Percentiles rank a stretch among this genome's conserved stretches.
These are phyloP conservation scores for Brachirus orientalis DNA, from an alignment of 2,113 vertebrate genomes.

Conservation along the genomic window DNA sequence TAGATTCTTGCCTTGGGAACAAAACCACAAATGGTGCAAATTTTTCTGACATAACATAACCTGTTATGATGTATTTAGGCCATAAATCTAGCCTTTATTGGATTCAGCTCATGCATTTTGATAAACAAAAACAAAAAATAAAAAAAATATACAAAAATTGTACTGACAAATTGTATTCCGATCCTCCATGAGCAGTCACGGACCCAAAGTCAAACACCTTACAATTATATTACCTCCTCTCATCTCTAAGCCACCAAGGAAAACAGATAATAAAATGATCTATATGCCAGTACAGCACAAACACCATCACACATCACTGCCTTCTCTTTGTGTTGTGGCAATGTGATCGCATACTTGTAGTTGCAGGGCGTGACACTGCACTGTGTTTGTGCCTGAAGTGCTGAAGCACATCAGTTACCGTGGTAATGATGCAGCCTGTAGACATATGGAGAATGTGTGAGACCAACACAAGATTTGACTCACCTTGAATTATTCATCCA, in stretches of 20 bases:
- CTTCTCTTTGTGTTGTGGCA: constrained; percentile 51
- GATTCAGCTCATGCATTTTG: no score
- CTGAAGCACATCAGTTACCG: constrained; percentile 51
- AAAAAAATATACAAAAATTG: no score
- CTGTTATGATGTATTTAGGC: no score
- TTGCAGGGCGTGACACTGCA: constrained; percentile 31
- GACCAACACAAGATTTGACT: constrained; percentile 44
- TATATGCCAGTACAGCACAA: constrained; percentile 20
- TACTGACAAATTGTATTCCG: no score
- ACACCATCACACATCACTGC: constrained; percentile 31
- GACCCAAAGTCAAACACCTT: no score
- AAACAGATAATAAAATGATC: constrained; percentile 37
- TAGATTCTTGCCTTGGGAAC: no score
- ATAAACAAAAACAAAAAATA: no score
- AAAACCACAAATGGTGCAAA: no score
- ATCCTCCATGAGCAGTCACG: no score
- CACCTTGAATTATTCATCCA: constrained; percentile 63
- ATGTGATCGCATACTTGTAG: constrained; percentile 41
- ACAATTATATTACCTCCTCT: constrained; percentile 5
- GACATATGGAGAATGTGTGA: constrained; percentile 65
- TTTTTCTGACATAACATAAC: no score
- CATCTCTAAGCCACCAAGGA: constrained; percentile 20
- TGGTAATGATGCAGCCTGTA: constrained; percentile 39
- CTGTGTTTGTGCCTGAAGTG: constrained; percentile 18
- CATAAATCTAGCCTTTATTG: no score